Evolutionary conservation across 2,888 invertebrate species (phyloP).

Genomic region (Synanthedon tipuliformis): DNA sequence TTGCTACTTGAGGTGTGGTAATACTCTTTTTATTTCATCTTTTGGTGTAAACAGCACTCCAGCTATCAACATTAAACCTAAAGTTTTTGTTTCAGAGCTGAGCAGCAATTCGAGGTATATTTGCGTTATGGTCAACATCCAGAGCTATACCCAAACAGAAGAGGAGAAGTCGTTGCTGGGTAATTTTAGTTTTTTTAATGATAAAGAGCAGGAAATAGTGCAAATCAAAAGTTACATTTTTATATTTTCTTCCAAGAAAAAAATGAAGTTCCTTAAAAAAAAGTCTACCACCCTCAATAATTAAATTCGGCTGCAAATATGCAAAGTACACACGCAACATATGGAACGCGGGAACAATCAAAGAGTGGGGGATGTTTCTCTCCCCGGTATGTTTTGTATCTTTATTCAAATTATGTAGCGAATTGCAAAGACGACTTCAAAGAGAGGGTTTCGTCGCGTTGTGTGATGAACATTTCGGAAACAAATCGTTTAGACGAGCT

Average conservation of each 20-base stretch:
- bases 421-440: slow-evolving; percentile 32
- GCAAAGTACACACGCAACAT: background rate
- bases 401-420: slow-evolving; percentile 35
- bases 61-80: background rate
- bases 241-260: no score
- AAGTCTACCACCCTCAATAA: background rate
- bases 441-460: slow-evolving; percentile 12
- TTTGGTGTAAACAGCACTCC: background rate
- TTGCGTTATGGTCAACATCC: slow-evolving; percentile 94
- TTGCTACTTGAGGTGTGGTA: no score
- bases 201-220: no score
- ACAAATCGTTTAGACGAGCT: slow-evolving; percentile 26
- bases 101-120: slow-evolving; percentile 91
- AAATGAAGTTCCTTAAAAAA: background rate
- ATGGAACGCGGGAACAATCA: background rate
- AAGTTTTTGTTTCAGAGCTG: slow-evolving; percentile 71
- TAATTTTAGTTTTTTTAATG: slow-evolving; percentile 41
- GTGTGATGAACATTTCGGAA: slow-evolving; percentile 34
- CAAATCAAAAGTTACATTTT: no score
- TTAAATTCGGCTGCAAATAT: background rate
- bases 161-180: slow-evolving; percentile 90
- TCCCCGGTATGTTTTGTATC: slow-evolving; percentile 6
- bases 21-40: no score
- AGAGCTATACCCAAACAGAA: slow-evolving; percentile 89
- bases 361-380: background rate